Evolutionary conservation across 92 coral and sea anemone species (phyloP).

Genomic region (Desmophyllum pertusum): DNA sequence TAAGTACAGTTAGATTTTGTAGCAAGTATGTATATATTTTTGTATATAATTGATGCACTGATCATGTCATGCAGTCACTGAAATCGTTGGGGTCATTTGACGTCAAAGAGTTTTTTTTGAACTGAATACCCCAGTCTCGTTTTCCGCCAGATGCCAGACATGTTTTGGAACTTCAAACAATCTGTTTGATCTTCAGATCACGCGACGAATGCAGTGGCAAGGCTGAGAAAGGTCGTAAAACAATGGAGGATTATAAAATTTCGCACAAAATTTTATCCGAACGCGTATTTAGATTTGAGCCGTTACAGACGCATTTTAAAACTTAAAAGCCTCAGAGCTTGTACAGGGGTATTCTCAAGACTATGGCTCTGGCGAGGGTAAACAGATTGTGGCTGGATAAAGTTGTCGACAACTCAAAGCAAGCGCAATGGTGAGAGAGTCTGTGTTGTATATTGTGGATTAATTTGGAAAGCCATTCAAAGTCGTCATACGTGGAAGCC

Average conservation of each 20-base stretch:
- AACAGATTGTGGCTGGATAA: conserved; percentile 83
- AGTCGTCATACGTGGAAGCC: neutral
- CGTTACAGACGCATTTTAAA: neutral
- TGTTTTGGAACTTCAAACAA: neutral
- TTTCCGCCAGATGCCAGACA: conserved; percentile 18
- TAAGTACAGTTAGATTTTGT: neutral
- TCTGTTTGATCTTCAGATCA: conserved; percentile 8
- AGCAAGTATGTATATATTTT: conserved; percentile 15
- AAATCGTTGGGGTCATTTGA: neutral
- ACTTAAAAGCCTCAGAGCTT: neutral
- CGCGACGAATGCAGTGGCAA: neutral
- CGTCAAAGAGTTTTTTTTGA: neutral
- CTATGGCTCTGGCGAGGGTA: conserved; percentile 83
- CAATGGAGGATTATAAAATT: neutral
- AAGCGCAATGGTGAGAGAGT: conserved; percentile 71
- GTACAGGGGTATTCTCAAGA: neutral
- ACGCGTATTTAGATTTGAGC: neutral
- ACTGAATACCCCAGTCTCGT: neutral
- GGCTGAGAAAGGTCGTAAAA: too few species aligned
- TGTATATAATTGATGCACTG: neutral
- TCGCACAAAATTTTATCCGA: neutral
- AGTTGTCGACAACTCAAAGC: conserved; percentile 72
- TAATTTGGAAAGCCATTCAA: neutral
- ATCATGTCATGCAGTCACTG: conserved; percentile 15
- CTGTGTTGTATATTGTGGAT: neutral